Evolutionary conservation across 2,797 vertebrate genomes (phyloP).

Genomic region (Diglossa cyanea): DNA sequence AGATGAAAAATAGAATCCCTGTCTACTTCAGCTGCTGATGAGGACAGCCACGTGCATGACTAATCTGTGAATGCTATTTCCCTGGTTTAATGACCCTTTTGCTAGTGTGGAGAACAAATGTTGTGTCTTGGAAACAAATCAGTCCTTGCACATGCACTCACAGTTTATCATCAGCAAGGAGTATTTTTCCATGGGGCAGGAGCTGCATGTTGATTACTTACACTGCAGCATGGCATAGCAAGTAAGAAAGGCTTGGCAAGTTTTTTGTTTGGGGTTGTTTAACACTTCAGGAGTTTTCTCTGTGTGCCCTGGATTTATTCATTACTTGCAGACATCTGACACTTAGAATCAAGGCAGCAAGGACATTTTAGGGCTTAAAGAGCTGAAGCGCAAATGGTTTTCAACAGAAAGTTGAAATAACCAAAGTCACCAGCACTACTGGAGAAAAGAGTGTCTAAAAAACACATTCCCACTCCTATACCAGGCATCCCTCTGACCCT

Average conservation of each 20-base stretch:
- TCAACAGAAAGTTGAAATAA: neutral
- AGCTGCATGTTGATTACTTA: neutral
- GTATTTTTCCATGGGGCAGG: neutral
- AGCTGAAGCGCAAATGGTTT: neutral
- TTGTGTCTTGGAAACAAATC: neutral
- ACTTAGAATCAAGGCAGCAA: neutral
- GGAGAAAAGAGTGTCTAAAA: neutral
- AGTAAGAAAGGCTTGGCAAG: neutral
- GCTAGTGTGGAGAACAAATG: neutral
- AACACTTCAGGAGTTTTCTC: neutral
- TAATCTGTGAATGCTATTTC: neutral
- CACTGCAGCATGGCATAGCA: neutral
- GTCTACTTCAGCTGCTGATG: neutral
- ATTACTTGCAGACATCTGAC: neutral
- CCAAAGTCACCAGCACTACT: neutral
- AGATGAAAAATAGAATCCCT: neutral
- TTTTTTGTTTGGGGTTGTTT: neutral
- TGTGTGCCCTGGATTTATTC: neutral
- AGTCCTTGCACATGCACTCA: neutral
- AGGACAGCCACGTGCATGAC: neutral
- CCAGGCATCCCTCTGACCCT: neutral
- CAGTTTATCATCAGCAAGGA: neutral
- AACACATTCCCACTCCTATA: rapidly evolving
- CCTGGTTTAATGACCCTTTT: neutral
- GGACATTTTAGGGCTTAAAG: neutral